Conservation (phyloP, 1,140 invertebrate species). For the Plodia interpunctella region DNA sequence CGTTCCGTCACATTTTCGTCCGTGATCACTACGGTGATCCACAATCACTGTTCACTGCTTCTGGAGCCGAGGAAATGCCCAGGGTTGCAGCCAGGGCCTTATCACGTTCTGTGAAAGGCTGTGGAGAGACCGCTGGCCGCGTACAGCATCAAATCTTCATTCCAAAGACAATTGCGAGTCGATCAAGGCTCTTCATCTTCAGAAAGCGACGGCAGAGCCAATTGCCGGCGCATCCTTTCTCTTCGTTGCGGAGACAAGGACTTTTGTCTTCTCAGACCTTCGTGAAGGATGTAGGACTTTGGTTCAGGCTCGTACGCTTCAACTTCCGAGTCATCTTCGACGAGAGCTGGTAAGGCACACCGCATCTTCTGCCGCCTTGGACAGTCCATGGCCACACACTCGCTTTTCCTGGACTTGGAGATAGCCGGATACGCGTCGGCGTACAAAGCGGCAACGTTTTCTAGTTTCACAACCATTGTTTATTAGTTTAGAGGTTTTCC, state of each 20-base stretch:
- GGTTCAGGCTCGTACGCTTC: slow-evolving; percentile 50
- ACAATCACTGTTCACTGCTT: slow-evolving; percentile 14
- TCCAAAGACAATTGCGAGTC: slow-evolving; percentile 20
- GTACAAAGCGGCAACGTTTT: slow-evolving; percentile 52
- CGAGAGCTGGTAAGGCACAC: slow-evolving; percentile 47
- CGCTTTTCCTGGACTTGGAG: slow-evolving; percentile 45
- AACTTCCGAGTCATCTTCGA: slow-evolving; percentile 64
- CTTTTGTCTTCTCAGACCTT: slow-evolving; percentile 56
- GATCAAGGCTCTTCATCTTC: slow-evolving; percentile 71
- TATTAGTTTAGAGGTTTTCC: slow-evolving; percentile 14
- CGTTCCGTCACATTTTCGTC: slow-evolving; percentile 10
- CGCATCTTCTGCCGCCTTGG: slow-evolving; percentile 46
- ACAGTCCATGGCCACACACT: slow-evolving; percentile 32
- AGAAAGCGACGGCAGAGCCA: slow-evolving; percentile 63
- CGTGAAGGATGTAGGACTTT: slow-evolving; percentile 43
- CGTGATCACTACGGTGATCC: slow-evolving; percentile 9
- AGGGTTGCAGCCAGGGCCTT: neutral
- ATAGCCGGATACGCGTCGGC: slow-evolving; percentile 60
- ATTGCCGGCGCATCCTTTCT: slow-evolving; percentile 48
- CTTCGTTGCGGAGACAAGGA: slow-evolving; percentile 57
- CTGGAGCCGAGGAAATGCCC: neutral
- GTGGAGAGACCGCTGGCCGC: slow-evolving; percentile 27
- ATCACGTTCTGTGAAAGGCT: neutral
- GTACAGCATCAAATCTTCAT: slow-evolving; percentile 47
- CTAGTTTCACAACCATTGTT: slow-evolving; percentile 70